These are phyloP conservation scores for Anabas testudineus DNA, from an alignment of 2,797 vertebrate genomes.

Conservation along the genomic window DNA sequence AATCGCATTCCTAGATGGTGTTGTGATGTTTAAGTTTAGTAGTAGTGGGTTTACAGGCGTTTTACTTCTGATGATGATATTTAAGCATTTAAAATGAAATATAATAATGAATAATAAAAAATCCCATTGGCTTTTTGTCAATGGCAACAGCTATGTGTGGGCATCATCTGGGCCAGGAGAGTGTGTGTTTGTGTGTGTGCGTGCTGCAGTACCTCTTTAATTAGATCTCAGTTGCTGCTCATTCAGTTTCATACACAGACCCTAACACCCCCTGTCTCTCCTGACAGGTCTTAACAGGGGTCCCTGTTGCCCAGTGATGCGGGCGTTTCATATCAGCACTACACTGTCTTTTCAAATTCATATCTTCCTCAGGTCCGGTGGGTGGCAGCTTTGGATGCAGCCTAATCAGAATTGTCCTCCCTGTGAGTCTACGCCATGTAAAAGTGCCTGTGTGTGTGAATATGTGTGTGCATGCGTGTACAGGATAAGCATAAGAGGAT, in stretches of 20 bases:
- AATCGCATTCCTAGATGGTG: too few species aligned
- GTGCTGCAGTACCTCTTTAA: conserved; percentile 47
- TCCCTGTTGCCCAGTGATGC: conserved; percentile 67
- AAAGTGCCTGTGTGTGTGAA: conserved; percentile 29
- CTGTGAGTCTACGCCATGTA: conserved; percentile 47
- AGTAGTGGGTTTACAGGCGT: too few species aligned
- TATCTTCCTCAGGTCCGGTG: conserved; percentile 70
- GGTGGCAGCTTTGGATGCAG: conserved; percentile 75
- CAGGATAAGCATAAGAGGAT: conserved; percentile 77
- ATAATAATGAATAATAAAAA: too few species aligned
- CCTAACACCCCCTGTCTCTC: conserved; percentile 11
- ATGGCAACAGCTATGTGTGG: too few species aligned
- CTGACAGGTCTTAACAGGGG: conserved; percentile 59
- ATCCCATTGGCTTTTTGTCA: too few species aligned
- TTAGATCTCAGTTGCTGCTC: conserved; percentile 57
- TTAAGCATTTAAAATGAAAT: too few species aligned
- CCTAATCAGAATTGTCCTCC: conserved; percentile 74
- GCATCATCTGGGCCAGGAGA: conserved; percentile 18
- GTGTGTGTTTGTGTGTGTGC: conserved; percentile 9
- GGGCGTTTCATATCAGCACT: conserved; percentile 56
- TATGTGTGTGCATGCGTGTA: conserved; percentile 23
- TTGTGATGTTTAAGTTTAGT: too few species aligned
- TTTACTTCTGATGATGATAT: too few species aligned
- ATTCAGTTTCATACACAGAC: conserved; percentile 40
- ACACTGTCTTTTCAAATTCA: conserved; percentile 75